Conservation (phyloP, 2,113 vertebrate genomes). For the Cynoglossus semilaevis region DNA sequence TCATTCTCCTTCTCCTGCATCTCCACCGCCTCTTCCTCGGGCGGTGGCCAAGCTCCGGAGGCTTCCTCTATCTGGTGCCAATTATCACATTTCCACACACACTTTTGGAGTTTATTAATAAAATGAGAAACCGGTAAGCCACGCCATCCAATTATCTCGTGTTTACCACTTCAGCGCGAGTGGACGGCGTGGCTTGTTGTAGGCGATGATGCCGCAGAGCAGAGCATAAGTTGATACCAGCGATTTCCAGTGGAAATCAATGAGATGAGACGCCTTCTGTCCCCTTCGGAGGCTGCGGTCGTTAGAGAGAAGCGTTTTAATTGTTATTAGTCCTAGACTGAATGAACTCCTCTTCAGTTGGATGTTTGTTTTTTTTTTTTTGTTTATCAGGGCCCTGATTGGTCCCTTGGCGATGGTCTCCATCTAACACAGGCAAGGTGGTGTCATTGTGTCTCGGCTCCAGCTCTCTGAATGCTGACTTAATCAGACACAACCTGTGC, state of each 20-base stretch:
- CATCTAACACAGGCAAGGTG: constrained; percentile 31
- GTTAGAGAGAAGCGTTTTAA: constrained; percentile 44
- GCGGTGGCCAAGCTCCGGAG: constrained; percentile 38
- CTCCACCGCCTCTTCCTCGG: constrained; percentile 4
- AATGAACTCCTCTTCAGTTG: constrained; percentile 26
- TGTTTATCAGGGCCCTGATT: constrained; percentile 38
- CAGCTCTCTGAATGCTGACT: constrained; percentile 24
- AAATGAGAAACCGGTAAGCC: constrained; percentile 33
- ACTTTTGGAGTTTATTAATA: constrained; percentile 53
- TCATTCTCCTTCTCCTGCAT: neutral
- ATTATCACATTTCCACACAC: constrained; percentile 54
- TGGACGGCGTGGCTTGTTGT: constrained; percentile 1
- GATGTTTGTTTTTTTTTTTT: constrained; percentile 36
- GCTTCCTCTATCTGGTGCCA: constrained; percentile 48
- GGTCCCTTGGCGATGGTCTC: constrained; percentile 40
- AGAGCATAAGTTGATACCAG: constrained; percentile 30
- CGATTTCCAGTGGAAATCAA: constrained; percentile 58
- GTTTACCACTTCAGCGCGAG: constrained; percentile 33
- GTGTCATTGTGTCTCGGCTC: constrained; percentile 31
- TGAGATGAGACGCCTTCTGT: constrained; percentile 25
- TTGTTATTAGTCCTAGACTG: constrained; percentile 20
- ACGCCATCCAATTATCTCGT: constrained; percentile 45
- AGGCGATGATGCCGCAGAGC: constrained; percentile 16
- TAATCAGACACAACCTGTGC: constrained; percentile 49
- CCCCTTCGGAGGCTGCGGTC: constrained; percentile 20